These are phyloP conservation scores for Cremastobaeus sp. DNA, from an alignment of 2,888 invertebrate genomes.

Conservation along the genomic window DNA sequence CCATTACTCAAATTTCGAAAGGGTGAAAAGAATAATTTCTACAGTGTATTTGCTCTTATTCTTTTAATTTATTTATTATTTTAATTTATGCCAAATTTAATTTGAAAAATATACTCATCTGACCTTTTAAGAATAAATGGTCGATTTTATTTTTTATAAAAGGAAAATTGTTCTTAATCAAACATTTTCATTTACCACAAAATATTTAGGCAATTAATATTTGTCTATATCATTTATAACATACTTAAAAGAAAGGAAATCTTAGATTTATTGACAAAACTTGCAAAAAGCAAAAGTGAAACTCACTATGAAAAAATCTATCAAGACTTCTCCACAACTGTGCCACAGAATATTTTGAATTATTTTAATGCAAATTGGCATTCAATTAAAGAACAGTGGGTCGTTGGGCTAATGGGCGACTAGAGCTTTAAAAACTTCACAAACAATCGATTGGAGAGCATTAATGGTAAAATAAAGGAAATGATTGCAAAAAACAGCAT, in stretches of 20 bases:
- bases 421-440: conserved; percentile 16
- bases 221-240: too few relatives aligned
- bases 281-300: neutral
- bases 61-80: too few relatives aligned
- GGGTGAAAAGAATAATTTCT: too few relatives aligned
- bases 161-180: too few relatives aligned
- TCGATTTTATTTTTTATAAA: too few relatives aligned
- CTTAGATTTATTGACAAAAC: neutral
- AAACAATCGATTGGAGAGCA: conserved; percentile 24
- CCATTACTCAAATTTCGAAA: too few relatives aligned
- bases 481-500: neutral
- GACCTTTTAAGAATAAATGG: too few relatives aligned
- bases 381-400: conserved; percentile 9
- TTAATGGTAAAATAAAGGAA: conserved; percentile 30
- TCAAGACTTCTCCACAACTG: neutral
- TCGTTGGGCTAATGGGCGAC: neutral
- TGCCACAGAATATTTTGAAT: neutral
- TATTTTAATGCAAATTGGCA: conserved; percentile 36
- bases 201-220: too few relatives aligned
- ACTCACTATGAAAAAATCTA: neutral
- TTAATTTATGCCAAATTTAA: too few relatives aligned
- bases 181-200: too few relatives aligned
- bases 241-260: neutral
- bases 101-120: too few relatives aligned
- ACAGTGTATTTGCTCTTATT: too few relatives aligned